A percentile compares a stretch with the other conserved stretches of the same genome.
These are phyloP conservation scores for Acanthacorydalis orientalis DNA, from an alignment of 2,888 invertebrate species.

Conservation along the genomic window DNA sequence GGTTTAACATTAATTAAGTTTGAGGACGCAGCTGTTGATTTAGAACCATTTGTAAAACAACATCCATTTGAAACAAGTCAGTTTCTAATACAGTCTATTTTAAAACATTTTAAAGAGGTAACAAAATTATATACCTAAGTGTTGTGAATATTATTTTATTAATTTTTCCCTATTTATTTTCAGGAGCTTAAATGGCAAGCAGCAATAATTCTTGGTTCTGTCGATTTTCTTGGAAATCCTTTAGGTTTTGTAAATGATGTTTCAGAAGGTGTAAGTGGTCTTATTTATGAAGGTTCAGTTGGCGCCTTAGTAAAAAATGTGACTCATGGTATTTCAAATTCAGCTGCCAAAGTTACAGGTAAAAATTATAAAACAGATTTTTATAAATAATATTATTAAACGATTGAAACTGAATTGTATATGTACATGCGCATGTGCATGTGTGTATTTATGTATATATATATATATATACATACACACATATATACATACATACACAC, in stretches of 20 bases:
- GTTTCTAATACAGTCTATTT: constrained; percentile 62
- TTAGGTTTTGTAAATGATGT: constrained; percentile 90
- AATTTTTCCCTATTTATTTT: constrained; percentile 3
- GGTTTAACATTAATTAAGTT: constrained; percentile 86
- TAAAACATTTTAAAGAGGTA: constrained; percentile 73
- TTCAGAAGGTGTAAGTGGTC: constrained; percentile 82
- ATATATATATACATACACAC: too few species aligned
- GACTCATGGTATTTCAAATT: constrained; percentile 93
- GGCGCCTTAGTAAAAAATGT: constrained; percentile 86
- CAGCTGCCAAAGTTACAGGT: constrained; percentile 85
- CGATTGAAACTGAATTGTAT: not conserved
- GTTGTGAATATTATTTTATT: constrained; percentile 2
- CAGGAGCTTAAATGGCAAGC: constrained; percentile 90
- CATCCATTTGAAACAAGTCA: constrained; percentile 87
- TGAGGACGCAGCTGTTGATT: constrained; percentile 87
- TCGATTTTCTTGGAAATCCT: constrained; percentile 96
- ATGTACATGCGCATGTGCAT: too few species aligned
- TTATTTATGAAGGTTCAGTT: constrained; percentile 85
- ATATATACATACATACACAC: too few species aligned
- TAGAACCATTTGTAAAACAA: constrained; percentile 71
- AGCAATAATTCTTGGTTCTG: constrained; percentile 85
- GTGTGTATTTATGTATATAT: too few species aligned
- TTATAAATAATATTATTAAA: not conserved
- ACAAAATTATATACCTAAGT: constrained; percentile 12
- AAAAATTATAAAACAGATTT: not conserved